phyloP scores from a whole-genome alignment of 2,888 invertebrate genomes.

The Crocallis elinguaria region DNA sequence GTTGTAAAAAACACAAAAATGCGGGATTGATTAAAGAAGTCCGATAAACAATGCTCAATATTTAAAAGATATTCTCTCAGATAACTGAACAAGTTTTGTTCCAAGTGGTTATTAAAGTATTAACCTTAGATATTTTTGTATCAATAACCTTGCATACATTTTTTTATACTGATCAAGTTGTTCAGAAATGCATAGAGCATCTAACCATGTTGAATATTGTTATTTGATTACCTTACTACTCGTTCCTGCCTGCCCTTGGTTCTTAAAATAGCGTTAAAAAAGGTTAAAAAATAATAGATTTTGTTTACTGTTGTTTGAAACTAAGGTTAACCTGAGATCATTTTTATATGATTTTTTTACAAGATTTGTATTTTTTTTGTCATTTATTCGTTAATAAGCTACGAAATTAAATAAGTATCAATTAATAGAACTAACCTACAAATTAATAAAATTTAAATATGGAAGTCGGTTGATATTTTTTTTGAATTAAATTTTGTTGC shows the following conservation, averaged over 20 bases:
- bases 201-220: too few relatives aligned
- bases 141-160: too few relatives aligned
- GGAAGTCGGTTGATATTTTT: slow-evolving; percentile 32
- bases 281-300: not conserved
- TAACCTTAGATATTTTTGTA: too few relatives aligned
- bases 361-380: slow-evolving; percentile 68
- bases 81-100: too few relatives aligned
- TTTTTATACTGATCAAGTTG: too few relatives aligned
- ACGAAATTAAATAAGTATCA: slow-evolving; percentile 55
- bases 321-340: slow-evolving; percentile 60
- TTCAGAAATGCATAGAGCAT: too few relatives aligned
- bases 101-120: too few relatives aligned
- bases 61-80: too few relatives aligned
- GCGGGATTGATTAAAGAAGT: too few relatives aligned
- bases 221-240: too few relatives aligned
- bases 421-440: slow-evolving; percentile 34
- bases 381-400: slow-evolving; percentile 59
- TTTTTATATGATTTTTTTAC: slow-evolving; percentile 68
- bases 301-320: not conserved
- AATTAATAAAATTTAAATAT: slow-evolving; percentile 27
- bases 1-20: not conserved
- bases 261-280: not conserved
- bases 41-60: too few relatives aligned
- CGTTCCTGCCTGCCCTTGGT: not conserved
- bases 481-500: slow-evolving; percentile 25